Base-by-base conservation (phyloP, 2,888 invertebrate genomes). In the Leptinotarsa peninsularis region DNA sequence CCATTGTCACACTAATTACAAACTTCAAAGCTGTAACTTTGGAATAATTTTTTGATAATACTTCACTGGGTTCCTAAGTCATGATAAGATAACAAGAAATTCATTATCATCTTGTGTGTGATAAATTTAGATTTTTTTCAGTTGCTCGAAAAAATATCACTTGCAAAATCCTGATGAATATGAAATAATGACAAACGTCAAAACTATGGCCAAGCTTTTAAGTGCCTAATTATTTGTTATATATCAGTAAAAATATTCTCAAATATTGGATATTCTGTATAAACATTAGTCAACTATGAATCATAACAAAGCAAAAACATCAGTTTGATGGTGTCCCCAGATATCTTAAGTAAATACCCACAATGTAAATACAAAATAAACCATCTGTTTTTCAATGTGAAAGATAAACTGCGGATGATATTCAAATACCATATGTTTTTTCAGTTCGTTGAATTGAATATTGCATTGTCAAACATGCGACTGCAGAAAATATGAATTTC, bases 341-440 rank as follows among this genome's bases (percentile, higher is more conserved):
- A 21, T 58, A 58, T 58, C 23, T 58, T 14, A 15, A 15, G 13
- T 23, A 14, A 58, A 33, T 60, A 60, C 33, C 4, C 54, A 23
- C 68, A 67, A 33, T 68, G n/a, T 52, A 52, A 68, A 68, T 18
- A 68, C 17, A 52, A 49, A 54, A 52, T 60, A 21, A 69, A 72
- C 71, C 71, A 75, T 69, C 72, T 67, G 71, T 49, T 71, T 60
- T 63, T 63, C 63, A 17, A 4, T n/a, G 5, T 18, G 63, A 33
- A 15, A 63, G 17, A 63, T 58, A 21, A 49, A n/a, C 49, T 49
- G 74, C 49, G 23, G 33, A 71, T 15, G 60, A 67, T 66, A 74
- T 76, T 69, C 72, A 74, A 75, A 78, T 76, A 69, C 71, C 78
- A 78, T 68, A 78, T 78, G 78, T 68, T 74, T 72, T 71, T 49